A percentile compares a stretch with the other conserved stretches of the same genome.
These are phyloP conservation scores for Lasioglossum pauxillum DNA, from an alignment of 2,888 invertebrate genomes.

Conservation along the genomic window DNA sequence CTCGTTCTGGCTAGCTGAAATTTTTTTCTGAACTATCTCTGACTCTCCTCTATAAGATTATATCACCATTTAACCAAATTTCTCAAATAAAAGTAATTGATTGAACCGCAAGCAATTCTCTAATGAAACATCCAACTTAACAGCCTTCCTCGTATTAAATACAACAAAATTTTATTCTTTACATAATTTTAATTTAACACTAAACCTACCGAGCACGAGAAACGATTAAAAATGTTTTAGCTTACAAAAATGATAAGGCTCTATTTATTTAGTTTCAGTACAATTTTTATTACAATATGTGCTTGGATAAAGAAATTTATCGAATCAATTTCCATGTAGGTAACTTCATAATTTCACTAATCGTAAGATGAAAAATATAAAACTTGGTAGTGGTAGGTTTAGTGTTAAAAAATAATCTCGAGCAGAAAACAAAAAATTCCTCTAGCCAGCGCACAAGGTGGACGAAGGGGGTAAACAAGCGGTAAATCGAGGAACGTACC, in stretches of 20 bases:
- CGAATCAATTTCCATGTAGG: no score
- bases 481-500: slow-evolving; percentile 28
- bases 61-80: neutral
- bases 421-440: neutral
- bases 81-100: neutral
- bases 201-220: no score
- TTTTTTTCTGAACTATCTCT: neutral
- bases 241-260: no score
- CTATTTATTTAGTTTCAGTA: no score
- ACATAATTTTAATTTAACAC: neutral
- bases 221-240: no score
- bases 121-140: neutral
- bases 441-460: neutral
- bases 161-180: neutral
- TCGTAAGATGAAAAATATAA: no score
- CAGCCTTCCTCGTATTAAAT: neutral
- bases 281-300: no score
- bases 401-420: neutral
- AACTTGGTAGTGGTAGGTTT: no score
- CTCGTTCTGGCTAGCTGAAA: neutral
- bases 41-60: neutral
- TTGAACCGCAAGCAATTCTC: neutral
- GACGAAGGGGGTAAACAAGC: neutral
- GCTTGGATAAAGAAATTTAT: no score
- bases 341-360: no score